Evolutionary conservation across 2,113 vertebrate species (phyloP).

Genomic region (Bostrychus sinensis): DNA sequence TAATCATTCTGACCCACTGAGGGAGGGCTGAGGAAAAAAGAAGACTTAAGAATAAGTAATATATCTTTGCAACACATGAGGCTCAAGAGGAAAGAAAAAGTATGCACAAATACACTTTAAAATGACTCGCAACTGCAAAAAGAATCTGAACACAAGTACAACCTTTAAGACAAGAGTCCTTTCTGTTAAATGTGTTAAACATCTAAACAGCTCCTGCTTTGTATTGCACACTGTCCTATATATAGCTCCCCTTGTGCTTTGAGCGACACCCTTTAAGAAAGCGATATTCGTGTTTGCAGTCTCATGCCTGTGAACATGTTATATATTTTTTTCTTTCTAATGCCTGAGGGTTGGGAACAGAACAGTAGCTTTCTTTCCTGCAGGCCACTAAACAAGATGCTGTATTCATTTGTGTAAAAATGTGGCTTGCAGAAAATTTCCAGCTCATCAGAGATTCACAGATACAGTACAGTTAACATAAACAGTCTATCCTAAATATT

Average conservation of each 20-base stretch:
- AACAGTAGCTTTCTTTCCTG: neutral
- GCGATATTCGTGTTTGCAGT: neutral
- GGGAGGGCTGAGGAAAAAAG: conserved; percentile 83
- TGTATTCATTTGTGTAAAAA: neutral
- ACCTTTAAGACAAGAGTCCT: neutral
- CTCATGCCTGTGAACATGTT: neutral
- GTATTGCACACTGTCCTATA: neutral
- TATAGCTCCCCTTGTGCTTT: neutral
- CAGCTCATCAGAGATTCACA: neutral
- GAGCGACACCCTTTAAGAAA: neutral
- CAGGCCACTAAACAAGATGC: conserved; percentile 1
- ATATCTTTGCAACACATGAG: conserved; percentile 48
- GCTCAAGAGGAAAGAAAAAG: neutral
- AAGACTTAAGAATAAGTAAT: conserved; percentile 42
- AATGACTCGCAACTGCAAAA: neutral
- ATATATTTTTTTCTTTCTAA: neutral
- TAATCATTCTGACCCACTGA: conserved; percentile 92
- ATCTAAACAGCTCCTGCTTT: neutral
- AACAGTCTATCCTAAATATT: neutral
- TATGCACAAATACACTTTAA: neutral
- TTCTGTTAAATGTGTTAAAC: neutral
- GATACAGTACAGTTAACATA: neutral
- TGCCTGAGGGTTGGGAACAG: neutral
- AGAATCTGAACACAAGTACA: neutral
- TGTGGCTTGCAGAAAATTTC: neutral